Evolutionary conservation across 2,797 vertebrate species (phyloP).

Genomic region (Glyptemys insculpta): DNA sequence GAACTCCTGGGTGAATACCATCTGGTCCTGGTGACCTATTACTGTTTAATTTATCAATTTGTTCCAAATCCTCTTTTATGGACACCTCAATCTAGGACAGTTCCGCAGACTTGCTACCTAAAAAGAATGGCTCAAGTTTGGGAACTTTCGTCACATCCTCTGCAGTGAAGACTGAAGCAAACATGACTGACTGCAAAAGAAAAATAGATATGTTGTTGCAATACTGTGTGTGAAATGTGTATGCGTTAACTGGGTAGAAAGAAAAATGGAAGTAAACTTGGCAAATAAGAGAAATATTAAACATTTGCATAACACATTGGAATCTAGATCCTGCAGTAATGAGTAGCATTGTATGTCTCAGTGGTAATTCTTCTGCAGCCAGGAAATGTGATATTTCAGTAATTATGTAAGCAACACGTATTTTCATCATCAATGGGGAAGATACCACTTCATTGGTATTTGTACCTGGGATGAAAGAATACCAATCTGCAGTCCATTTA

Average conservation of each 20-base stretch:
- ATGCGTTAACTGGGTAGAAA: slow-evolving; percentile 1
- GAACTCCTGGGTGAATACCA: too few relatives aligned
- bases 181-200: background rate
- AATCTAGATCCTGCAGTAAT: background rate
- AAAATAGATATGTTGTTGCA: slow-evolving; percentile 18
- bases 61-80: background rate
- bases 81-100: background rate
- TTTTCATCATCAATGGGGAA: background rate
- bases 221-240: slow-evolving; percentile 7
- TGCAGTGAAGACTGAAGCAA: background rate
- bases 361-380: background rate
- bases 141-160: background rate
- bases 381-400: background rate
- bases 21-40: background rate
- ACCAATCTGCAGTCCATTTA: slow-evolving; percentile 22
- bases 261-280: slow-evolving; percentile 31
- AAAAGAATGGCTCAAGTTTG: background rate
- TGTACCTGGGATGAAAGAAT: background rate
- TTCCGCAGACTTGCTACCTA: background rate
- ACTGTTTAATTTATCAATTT: background rate
- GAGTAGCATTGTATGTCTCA: background rate
- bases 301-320: background rate
- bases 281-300: background rate
- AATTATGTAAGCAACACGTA: background rate
- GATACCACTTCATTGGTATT: background rate